phyloP scores from a whole-genome alignment of 2,113 vertebrate species.

The Phaethon lepturus region DNA sequence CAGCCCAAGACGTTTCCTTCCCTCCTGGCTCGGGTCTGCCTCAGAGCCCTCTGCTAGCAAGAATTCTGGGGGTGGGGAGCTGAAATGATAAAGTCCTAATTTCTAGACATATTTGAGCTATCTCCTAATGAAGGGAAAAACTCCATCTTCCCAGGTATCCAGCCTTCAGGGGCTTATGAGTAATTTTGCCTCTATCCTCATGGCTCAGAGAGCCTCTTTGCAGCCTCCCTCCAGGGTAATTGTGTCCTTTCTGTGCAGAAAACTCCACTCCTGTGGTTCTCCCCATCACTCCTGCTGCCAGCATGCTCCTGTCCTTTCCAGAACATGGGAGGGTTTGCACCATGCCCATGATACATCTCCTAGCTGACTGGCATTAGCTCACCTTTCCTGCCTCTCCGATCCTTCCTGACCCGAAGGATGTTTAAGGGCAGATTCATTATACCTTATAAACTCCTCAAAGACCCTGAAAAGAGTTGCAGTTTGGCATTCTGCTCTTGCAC shows the following conservation, averaged over 20 bases:
- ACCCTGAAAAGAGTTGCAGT: not conserved
- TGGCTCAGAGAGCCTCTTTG: not conserved
- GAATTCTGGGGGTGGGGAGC: not conserved
- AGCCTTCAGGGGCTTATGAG: not conserved
- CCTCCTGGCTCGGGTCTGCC: not conserved
- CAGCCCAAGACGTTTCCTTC: constrained; percentile 29
- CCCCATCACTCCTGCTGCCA: not conserved
- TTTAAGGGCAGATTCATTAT: not conserved
- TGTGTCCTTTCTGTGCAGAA: not conserved
- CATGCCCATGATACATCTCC: not conserved
- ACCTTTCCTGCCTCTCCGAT: not conserved
- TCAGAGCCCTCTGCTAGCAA: not conserved
- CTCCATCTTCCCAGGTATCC: not conserved
- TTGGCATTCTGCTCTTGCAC: not conserved
- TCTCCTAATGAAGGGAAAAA: not conserved
- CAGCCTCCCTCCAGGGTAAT: not conserved
- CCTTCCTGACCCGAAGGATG: not conserved
- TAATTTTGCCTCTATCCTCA: not conserved
- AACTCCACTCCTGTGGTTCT: not conserved
- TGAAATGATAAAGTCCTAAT: not conserved
- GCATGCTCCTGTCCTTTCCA: not conserved
- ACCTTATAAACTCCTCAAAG: not conserved
- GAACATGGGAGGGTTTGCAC: not conserved
- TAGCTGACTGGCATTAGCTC: not conserved
- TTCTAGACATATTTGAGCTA: not conserved